phyloP scores from a whole-genome alignment of 1,140 invertebrate genomes.

The Brachionus rubens region DNA sequence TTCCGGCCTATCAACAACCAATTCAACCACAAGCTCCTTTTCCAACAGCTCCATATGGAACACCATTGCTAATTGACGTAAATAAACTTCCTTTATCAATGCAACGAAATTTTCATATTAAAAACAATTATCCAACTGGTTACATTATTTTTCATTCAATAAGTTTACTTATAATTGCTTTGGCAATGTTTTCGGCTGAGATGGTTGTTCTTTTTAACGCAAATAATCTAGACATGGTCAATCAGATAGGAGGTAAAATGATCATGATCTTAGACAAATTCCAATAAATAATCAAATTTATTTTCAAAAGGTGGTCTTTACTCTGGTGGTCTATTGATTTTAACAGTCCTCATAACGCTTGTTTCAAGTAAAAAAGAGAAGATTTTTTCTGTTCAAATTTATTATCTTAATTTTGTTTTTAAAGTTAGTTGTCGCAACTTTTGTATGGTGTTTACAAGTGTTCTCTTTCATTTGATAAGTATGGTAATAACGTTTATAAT shows the following conservation, averaged over 20 bases:
- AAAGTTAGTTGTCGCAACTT: constrained; percentile 28
- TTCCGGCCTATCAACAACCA: not conserved
- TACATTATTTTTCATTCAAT: constrained; percentile 23
- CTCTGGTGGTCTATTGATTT: constrained; percentile 7
- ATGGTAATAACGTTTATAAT: constrained; percentile 5
- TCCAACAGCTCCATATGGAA: not conserved
- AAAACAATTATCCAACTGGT: constrained; percentile 24
- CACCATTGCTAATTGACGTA: not conserved
- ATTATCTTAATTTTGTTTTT: not conserved
- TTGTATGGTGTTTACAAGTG: constrained; percentile 1
- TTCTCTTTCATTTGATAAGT: not conserved
- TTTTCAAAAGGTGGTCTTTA: not conserved
- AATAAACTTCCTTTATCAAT: constrained; percentile 22
- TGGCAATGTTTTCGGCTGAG: not conserved
- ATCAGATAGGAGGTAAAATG: not conserved
- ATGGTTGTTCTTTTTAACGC: not conserved
- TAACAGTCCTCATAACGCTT: constrained; percentile 14
- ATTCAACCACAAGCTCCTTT: not conserved
- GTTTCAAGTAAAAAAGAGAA: not conserved
- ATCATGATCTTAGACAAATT: not conserved
- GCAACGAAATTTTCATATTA: not conserved
- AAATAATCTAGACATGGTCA: not conserved
- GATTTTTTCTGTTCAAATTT: not conserved
- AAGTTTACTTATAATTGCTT: not conserved
- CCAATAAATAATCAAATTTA: not conserved